Conservation (phyloP, 35 echinoderm and acorn worm species). For the Stichopus chloronotus region DNA sequence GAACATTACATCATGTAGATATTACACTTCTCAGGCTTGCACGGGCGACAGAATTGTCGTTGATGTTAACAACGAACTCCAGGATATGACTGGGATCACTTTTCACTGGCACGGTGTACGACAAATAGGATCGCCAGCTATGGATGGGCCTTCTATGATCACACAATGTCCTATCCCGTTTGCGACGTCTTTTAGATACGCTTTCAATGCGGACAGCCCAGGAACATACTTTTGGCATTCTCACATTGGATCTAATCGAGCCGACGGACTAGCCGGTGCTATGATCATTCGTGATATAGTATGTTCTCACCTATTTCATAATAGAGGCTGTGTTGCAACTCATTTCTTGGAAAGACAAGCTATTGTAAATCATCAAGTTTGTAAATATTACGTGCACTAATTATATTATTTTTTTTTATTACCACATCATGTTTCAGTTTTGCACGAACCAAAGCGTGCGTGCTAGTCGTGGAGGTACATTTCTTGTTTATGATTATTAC, state of each 20-base stretch:
- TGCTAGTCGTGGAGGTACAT: too few relatives aligned
- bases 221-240: slow-evolving; percentile 62
- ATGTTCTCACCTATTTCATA: not conserved
- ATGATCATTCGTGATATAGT: slow-evolving; percentile 10
- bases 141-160: slow-evolving; percentile 55
- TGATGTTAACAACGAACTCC: slow-evolving; percentile 21
- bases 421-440: too few relatives aligned
- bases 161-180: slow-evolving; percentile 50
- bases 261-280: slow-evolving; percentile 55
- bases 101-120: slow-evolving; percentile 58
- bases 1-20: too few relatives aligned
- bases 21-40: slow-evolving; percentile 24
- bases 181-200: slow-evolving; percentile 48
- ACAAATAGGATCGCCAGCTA: slow-evolving; percentile 20
- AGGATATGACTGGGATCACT: slow-evolving; percentile 32
- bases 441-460: too few relatives aligned
- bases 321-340: too few relatives aligned
- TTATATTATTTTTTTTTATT: too few relatives aligned
- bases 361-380: too few relatives aligned
- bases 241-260: slow-evolving; percentile 49
- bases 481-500: too few relatives aligned
- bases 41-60: slow-evolving; percentile 36
- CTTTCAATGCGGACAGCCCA: slow-evolving; percentile 23
- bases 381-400: too few relatives aligned
- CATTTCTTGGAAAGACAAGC: too few relatives aligned